Evolutionary conservation across 1,140 invertebrate species (phyloP), one percentile per base, ranked within the genome.

Genomic region (Zaprionus gabonicus): DNA sequence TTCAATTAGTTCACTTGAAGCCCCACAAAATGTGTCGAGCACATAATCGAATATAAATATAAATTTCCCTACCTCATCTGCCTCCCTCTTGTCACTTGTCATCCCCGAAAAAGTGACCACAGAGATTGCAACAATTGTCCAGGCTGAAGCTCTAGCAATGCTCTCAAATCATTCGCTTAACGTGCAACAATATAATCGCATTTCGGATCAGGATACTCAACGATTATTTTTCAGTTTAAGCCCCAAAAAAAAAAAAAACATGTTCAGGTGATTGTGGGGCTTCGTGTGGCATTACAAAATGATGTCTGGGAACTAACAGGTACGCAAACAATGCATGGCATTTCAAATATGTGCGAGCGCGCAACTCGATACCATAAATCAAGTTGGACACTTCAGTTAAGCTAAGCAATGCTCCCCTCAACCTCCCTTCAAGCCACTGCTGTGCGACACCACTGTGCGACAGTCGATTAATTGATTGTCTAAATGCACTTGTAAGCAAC

Each of bases 401-500:
- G 57, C 76, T 71, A 72, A 80, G 58, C 71, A 2, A 31, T 6
- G 23, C 23, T 23, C 23, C 23, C 23, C 17, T 10, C 7, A 9
- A 9, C 17, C 44, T 49, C 1, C 13, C 20, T 0, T 2, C 25
- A 6, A 31, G 6, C 44, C 20, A 23, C 36, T 62, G 3, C 0
- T 31, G 38, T 7, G 20, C 23, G 72, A 57, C 57, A 74, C 67
- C 75, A 76, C 46, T 79, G 78, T 82, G 46, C 46, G 46, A 51
- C 46, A 90, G 85, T 85, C 86, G 85, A 91, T 90, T 90, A 90
- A 90, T 90, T 90, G 85, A 90, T 90, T 90, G 85, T 90, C 85
- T 90, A 90, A 90, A 90, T 91, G 86, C 85, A 88, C 85, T 88
- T 88, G 85, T 90, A 88, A 88, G 81, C 85, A 85, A 90, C 85